Percentiles rank a stretch among this genome's conserved stretches.
Conservation (phyloP, 2,797 vertebrate species). For the Malacoraja senta region DNA sequence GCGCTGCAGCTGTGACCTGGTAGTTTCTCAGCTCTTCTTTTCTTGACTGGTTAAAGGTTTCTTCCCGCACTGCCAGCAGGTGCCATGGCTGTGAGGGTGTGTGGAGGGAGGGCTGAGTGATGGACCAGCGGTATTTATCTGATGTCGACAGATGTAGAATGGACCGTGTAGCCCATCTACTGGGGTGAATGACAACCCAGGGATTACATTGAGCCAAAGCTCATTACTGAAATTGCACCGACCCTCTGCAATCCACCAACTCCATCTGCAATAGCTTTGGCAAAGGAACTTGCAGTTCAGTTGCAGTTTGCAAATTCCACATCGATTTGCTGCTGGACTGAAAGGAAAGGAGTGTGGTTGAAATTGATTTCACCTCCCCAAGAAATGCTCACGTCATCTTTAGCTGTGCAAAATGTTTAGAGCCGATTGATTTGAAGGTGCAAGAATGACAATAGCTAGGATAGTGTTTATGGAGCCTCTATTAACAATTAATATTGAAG, state of each 20-base stretch:
- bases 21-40: neutral
- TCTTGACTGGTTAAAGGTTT: neutral
- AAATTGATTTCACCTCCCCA: neutral
- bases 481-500: neutral
- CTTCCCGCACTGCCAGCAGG: neutral
- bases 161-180: too few relatives aligned
- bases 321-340: neutral
- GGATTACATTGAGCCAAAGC: neutral
- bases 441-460: neutral
- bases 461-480: neutral
- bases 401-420: neutral
- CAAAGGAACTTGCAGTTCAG: neutral
- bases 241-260: neutral
- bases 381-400: neutral
- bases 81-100: neutral
- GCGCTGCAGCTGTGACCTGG: neutral
- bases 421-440: neutral
- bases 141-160: neutral
- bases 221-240: neutral
- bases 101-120: too few relatives aligned
- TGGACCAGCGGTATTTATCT: neutral
- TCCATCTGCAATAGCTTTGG: neutral
- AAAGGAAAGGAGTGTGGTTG: neutral
- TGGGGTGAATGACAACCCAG: too few relatives aligned
- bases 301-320: neutral